Percentiles rank a stretch among this genome's conserved stretches.
These are phyloP conservation scores for Theretra japonica DNA, from an alignment of 2,888 invertebrate species.

Conservation along the genomic window DNA sequence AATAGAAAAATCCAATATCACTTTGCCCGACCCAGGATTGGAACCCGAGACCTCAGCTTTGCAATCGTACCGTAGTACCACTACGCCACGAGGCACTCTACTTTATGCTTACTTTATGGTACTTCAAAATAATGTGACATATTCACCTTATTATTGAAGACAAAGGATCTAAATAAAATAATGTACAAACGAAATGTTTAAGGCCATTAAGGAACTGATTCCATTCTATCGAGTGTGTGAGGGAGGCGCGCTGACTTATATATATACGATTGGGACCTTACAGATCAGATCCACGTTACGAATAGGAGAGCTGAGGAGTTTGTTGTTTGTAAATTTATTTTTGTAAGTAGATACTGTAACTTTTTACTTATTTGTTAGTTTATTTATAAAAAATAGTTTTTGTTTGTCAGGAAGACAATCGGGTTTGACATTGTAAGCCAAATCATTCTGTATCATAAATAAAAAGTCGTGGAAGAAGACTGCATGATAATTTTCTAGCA, in stretches of 20 bases:
- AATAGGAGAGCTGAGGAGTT: slow-evolving; percentile 4
- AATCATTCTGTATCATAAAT: no score
- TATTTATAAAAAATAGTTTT: no score
- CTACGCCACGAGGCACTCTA: no score
- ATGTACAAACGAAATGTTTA: slow-evolving; percentile 18
- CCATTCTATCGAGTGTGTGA: slow-evolving; percentile 33
- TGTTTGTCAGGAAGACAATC: no score
- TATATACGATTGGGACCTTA: slow-evolving; percentile 35
- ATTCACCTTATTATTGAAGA: not conserved
- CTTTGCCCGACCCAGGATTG: no score
- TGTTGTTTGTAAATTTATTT: not conserved
- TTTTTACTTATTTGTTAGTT: not conserved
- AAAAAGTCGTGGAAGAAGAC: no score
- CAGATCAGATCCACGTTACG: slow-evolving; percentile 37
- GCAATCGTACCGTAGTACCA: no score
- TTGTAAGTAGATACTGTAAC: not conserved
- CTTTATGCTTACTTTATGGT: no score
- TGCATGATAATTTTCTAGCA: no score
- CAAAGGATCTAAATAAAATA: slow-evolving; percentile 6
- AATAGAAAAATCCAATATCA: no score
- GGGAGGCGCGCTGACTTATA: slow-evolving; percentile 27
- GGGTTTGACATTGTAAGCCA: no score
- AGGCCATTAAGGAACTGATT: slow-evolving; percentile 32
- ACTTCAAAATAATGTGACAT: not conserved
- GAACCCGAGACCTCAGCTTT: no score